Evolutionary conservation across 1,140 invertebrate species (phyloP).

Genomic region (Hycleus phaleratus): DNA sequence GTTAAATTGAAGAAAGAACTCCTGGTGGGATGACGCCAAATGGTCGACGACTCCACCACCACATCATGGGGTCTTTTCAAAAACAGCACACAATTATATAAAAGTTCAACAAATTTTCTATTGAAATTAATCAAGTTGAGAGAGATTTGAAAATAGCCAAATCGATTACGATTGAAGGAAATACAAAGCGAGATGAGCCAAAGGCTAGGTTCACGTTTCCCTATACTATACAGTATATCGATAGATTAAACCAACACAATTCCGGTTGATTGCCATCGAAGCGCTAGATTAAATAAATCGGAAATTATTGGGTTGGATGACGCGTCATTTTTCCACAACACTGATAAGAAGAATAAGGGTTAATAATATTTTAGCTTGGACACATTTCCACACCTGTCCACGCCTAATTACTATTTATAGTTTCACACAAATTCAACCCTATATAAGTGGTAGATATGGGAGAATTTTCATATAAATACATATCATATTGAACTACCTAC

Average conservation of each 20-base stretch:
- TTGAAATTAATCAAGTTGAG: no score
- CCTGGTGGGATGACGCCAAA: no score
- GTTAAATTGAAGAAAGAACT: no score
- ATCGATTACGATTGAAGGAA: no score
- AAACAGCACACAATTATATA: no score
- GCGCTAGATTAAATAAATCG: conserved; percentile 7
- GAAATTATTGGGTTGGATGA: conserved; percentile 6
- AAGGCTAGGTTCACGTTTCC: no score
- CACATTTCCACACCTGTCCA: conserved; percentile 23
- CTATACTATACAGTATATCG: no score
- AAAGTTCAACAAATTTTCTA: no score
- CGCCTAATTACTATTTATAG: conserved; percentile 26
- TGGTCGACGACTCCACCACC: no score
- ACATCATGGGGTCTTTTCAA: no score
- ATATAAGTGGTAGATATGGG: not conserved
- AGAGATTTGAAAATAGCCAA: no score
- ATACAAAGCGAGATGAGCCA: no score
- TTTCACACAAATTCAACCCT: conserved; percentile 17
- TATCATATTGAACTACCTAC: not conserved
- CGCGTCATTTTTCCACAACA: not conserved
- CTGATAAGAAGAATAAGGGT: not conserved
- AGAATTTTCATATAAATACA: conserved; percentile 24
- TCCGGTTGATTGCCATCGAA: conserved; percentile 9
- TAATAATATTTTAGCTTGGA: conserved; percentile 12
- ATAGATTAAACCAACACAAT: not conserved